Evolutionary conservation across 23 tunicate species (phyloP), one percentile per base, ranked within the genome.

Genomic region (Trididemnum nubilum): DNA sequence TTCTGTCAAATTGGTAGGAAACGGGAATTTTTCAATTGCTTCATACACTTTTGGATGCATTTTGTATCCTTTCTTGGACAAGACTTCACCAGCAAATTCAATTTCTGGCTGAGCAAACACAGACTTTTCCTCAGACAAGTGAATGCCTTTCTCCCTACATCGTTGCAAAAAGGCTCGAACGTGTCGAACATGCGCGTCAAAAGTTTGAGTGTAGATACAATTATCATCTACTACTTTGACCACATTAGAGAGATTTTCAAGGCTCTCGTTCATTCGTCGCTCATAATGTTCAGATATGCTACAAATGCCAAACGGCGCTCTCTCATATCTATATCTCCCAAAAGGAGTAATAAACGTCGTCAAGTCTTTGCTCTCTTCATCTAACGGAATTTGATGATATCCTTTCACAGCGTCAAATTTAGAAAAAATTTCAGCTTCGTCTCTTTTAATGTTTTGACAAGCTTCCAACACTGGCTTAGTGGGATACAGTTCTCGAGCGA

Each of bases 251-350:
- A 69, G 25, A 7, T 4, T 33, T 69, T 69, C 37, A 7, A 69
- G 38, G 36, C 38, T 33, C 38, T 69, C 37, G 22, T 30, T 9
- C 74, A 33, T 69, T 28, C 74, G 74, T 4, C 74, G 74, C 5
- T 69, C 38, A n/a, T 69, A 69, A 22, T 69, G 74, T 22, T 69
- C 74, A 5, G 37, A 33, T 9, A 69, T 69, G 25, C 37, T 29
- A 24, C 38, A 29, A 24, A 69, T 69, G 36, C 74, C 74, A 69
- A 69, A 69, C 36, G 74, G 74, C 2, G 74, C 74, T 30, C 74
- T 30, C 38, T 29, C 74, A 32, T 69, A 69, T 30, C 36, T 5
- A 34, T 29, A 69, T 29, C 74, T 36, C 2, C 38, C 74, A 34
- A 69, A 69, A 3, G 74, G 74, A 3, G 74, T 69, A 29, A 69